A percentile compares a stretch with the other conserved stretches of the same genome.
Conservation (phyloP, 2,113 vertebrate genomes). For the Cnemophilus loriae region DNA sequence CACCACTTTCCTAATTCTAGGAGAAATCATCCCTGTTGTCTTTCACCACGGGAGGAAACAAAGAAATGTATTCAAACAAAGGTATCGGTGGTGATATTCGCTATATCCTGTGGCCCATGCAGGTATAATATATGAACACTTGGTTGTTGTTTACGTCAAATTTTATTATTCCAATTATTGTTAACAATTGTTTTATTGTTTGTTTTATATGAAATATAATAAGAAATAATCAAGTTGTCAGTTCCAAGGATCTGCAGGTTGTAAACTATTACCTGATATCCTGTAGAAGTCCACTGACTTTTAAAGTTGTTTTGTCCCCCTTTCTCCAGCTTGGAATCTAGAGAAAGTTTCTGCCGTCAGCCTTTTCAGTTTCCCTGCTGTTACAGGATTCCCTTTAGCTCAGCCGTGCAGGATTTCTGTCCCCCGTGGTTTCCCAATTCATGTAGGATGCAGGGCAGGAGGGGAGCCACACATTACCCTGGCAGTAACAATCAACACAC, state of each 20-base stretch:
- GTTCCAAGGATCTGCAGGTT: not conserved
- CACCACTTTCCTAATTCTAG: conserved; percentile 15
- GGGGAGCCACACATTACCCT: not conserved
- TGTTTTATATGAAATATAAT: not conserved
- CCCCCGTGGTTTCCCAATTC: not conserved
- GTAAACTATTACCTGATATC: not conserved
- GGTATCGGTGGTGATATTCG: conserved; percentile 49
- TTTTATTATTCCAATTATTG: not conserved
- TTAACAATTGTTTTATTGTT: not conserved
- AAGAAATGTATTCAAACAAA: conserved; percentile 29
- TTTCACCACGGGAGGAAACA: conserved; percentile 65
- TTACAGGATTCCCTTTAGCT: not conserved
- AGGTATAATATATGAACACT: conserved; percentile 49
- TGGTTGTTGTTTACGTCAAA: not conserved
- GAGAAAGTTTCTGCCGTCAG: not conserved
- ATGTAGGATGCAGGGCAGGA: not conserved
- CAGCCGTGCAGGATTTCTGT: not conserved
- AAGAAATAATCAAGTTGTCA: not conserved
- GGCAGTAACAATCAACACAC: not conserved
- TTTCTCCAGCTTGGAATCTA: not conserved
- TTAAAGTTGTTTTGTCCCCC: not conserved
- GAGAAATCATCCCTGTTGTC: conserved; percentile 71
- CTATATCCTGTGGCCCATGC: conserved; percentile 74
- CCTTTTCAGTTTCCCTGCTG: not conserved
- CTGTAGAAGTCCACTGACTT: not conserved